These are phyloP conservation scores for Dendrocopos noguchii DNA, from an alignment of 2,113 vertebrate genomes.

Conservation along the genomic window DNA sequence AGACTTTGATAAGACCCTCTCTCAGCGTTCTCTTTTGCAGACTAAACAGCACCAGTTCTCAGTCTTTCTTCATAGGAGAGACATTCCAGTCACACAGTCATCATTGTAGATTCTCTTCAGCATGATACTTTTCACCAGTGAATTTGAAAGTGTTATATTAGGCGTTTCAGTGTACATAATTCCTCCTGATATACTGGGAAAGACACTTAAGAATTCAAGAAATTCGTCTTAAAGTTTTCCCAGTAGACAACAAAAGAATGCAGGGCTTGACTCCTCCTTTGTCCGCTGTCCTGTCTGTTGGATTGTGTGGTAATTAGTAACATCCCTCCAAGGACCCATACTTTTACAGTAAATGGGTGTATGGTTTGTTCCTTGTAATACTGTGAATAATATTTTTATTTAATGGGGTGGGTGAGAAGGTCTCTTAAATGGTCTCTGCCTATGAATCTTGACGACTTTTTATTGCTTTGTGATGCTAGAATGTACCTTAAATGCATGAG, in stretches of 20 bases:
- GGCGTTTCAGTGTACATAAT: background rate
- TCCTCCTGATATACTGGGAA: background rate
- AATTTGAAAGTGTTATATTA: background rate
- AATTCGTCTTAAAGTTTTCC: background rate
- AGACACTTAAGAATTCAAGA: background rate
- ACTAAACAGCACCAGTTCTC: too few species aligned
- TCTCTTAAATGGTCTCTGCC: background rate
- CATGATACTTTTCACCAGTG: background rate
- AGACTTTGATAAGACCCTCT: too few species aligned
- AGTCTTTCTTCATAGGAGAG: too few species aligned
- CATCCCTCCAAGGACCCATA: background rate
- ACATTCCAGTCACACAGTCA: too few species aligned
- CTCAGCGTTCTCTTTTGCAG: too few species aligned
- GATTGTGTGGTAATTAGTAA: background rate
- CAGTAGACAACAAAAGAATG: background rate
- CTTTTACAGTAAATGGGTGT: background rate
- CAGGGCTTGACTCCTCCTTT: background rate
- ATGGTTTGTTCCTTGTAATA: background rate
- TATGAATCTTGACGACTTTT: background rate
- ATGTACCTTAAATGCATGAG: background rate
- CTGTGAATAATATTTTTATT: background rate
- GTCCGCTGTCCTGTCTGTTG: constrained; percentile 2
- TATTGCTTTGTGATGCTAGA: background rate
- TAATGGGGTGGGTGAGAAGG: background rate
- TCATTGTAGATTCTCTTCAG: background rate